Evolutionary conservation across 2,113 vertebrate species (phyloP), one percentile per base, ranked within the genome.

Genomic region (Pagrus major): DNA sequence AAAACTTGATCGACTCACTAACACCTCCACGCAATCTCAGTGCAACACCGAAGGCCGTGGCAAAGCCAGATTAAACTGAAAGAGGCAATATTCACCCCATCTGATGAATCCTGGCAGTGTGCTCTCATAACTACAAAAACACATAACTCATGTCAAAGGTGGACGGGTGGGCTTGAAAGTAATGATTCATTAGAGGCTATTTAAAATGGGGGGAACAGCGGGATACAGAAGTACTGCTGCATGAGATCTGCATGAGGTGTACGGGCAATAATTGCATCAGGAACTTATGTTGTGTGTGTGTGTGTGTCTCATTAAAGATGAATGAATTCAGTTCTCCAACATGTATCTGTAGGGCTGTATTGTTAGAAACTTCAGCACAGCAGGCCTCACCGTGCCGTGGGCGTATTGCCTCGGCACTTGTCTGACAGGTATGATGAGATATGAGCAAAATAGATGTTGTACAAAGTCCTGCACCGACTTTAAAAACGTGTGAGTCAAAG

Each of bases 211-310:
- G 56, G 33, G 67, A 91, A 66, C 90, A 88, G 89, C 78, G 9
- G 90, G 86, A 86, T 56, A 41, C 75, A 44, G 64, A 67, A 46
- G 76, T 39, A 59, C 51, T 56, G 60, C 37, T 86, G 64, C 73
- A 80, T n/a, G n/a, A 81, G 86, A 71, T 86, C 88, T 88, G 88
- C 83, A 63, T 77, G 88, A 87, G 83, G 81, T 71, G 80, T 29
- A 65, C 25, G 58, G 72, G 86, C 81, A 90, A 89, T 80, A 76
- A 88, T 91, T 89, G 90, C 93, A 90, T 90, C 84, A 92, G 71
- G n/a, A 83, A 71, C 66, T 69, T 73, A 58, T 54, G 66, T 46
- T 80, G 21, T 76, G 72, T 42, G 46, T 54, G 52, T 8, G 54
- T 2, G 39, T 25, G 25, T 55, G 39, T 25, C 21, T 55, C 68